phyloP scores from a whole-genome alignment of 2,113 vertebrate genomes.

The Phyllostomus hastatus region DNA sequence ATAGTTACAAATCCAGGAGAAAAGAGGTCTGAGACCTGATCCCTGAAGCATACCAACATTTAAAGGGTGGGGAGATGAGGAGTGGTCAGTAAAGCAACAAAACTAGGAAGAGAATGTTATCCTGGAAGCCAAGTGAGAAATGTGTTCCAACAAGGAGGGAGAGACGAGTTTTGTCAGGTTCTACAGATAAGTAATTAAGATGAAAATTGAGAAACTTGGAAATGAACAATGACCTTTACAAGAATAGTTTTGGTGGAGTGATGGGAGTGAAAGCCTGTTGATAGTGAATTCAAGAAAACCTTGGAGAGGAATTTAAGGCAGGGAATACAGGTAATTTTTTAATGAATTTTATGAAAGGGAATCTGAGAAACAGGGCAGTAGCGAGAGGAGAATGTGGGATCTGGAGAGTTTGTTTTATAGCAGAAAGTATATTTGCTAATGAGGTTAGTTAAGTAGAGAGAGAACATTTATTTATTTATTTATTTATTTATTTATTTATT shows the following conservation, averaged over 20 bases:
- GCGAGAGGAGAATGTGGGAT: background rate
- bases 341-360: slow-evolving; percentile 23
- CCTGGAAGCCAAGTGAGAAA: background rate
- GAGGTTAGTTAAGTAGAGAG: background rate
- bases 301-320: background rate
- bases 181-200: background rate
- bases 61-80: background rate
- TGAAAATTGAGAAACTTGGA: background rate
- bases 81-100: background rate
- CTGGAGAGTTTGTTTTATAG: background rate
- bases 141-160: background rate
- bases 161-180: background rate
- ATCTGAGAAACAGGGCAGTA: background rate
- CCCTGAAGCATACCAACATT: background rate
- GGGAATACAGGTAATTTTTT: slow-evolving; percentile 6
- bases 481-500: no score
- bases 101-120: slow-evolving; percentile 13
- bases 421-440: background rate
- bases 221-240: background rate
- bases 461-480: background rate
- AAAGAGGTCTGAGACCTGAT: background rate
- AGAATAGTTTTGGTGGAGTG: background rate
- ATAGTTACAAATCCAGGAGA: background rate
- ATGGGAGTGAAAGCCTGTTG: background rate
- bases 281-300: slow-evolving; percentile 25